A percentile compares a stretch with the other conserved stretches of the same genome.
phyloP scores from a whole-genome alignment of 2,113 vertebrate genomes.

The Pedetes capensis region DNA sequence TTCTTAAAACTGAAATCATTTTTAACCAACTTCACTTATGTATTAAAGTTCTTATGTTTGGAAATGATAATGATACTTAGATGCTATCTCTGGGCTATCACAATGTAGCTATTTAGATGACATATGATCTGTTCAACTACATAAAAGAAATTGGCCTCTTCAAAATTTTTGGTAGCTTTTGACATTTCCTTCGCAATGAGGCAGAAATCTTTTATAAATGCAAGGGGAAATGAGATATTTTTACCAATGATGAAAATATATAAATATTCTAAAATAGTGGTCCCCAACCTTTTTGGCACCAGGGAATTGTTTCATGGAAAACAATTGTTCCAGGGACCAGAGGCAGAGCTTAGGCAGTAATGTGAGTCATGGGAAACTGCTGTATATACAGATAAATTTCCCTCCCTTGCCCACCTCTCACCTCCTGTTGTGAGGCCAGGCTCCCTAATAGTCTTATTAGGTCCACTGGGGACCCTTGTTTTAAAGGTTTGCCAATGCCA shows the following conservation, averaged over 20 bases:
- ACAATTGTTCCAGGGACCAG: no score
- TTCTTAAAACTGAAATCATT: constrained; percentile 17
- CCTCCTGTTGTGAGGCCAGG: no score
- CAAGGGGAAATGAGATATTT: neutral
- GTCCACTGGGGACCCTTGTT: no score
- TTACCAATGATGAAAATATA: neutral
- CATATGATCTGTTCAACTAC: neutral
- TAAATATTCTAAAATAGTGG: neutral
- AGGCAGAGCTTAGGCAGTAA: no score
- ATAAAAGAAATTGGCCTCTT: neutral
- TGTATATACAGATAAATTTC: no score
- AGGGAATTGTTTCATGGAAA: no score
- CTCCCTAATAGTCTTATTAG: no score
- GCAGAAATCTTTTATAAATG: neutral
- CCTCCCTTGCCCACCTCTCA: no score
- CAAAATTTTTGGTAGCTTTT: constrained; percentile 11
- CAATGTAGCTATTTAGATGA: neutral
- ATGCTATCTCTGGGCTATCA: neutral
- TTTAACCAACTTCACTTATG: constrained; percentile 18
- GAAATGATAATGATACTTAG: neutral
- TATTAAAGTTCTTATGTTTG: constrained; percentile 51
- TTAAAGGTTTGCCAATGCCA: neutral
- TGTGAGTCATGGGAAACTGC: no score
- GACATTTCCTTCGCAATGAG: neutral
- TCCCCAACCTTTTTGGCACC: no score